Evolutionary conservation across 2,888 invertebrate genomes (phyloP).

Genomic region (Frankliniella intonsa): DNA sequence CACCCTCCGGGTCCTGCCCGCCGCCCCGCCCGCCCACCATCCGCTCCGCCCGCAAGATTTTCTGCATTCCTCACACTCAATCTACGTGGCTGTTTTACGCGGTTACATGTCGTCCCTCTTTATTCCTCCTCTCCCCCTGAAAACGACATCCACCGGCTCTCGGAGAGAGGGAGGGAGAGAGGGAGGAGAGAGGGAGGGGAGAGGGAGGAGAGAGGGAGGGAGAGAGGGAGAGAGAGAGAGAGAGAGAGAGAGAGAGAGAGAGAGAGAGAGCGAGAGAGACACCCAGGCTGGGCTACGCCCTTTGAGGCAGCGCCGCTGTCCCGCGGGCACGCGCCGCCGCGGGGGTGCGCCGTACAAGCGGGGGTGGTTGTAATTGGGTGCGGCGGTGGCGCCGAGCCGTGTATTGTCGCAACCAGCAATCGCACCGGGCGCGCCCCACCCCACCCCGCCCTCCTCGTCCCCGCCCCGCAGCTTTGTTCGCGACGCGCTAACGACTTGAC

Average conservation of each 20-base stretch:
- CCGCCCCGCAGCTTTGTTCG: not conserved
- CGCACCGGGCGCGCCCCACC: not conserved
- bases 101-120: constrained; percentile 27
- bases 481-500: constrained; percentile 6
- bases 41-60: constrained; percentile 17
- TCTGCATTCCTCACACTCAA: constrained; percentile 13
- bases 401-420: constrained; percentile 10
- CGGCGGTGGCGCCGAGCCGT: not conserved
- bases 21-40: constrained; percentile 39
- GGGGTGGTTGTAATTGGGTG: not conserved
- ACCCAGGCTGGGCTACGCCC: not conserved
- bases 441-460: too few relatives aligned
- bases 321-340: constrained; percentile 29
- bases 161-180: constrained; percentile 18
- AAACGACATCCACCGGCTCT: constrained; percentile 27
- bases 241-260: too few relatives aligned
- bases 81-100: not conserved
- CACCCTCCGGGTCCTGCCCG: constrained; percentile 38
- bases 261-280: too few relatives aligned
- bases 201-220: constrained; percentile 23
- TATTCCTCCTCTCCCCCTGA: constrained; percentile 35
- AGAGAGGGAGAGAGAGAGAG: constrained; percentile 23
- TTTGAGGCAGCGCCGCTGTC: not conserved
- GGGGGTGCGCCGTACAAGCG: constrained; percentile 23
- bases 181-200: constrained; percentile 30